phyloP scores from a whole-genome alignment of 2,888 invertebrate species.

The Polydrusus pterygomalis region DNA sequence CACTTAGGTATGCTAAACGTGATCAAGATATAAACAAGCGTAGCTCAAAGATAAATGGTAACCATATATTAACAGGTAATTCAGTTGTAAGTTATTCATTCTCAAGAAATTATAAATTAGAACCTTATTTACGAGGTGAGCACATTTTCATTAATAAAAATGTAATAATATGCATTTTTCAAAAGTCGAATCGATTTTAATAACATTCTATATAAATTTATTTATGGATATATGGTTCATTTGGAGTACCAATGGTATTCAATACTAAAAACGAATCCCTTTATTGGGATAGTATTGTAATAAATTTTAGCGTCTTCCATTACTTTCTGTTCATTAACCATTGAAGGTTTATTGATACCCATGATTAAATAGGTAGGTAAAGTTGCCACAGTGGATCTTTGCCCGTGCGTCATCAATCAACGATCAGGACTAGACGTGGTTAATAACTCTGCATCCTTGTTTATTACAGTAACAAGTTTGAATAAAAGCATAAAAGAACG shows the following conservation, averaged over 20 bases:
- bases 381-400: too few species aligned
- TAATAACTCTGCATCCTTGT: too few species aligned
- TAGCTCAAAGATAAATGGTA: constrained; percentile 44
- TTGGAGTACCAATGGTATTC: background rate
- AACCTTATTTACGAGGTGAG: constrained; percentile 42
- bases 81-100: constrained; percentile 50
- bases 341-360: too few species aligned
- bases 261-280: too few species aligned
- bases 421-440: too few species aligned
- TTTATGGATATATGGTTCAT: background rate
- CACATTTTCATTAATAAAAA: constrained; percentile 44
- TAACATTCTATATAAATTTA: background rate
- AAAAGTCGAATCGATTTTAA: constrained; percentile 4
- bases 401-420: too few species aligned
- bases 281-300: too few species aligned
- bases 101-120: constrained; percentile 42
- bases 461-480: too few species aligned
- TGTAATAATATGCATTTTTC: background rate
- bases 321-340: too few species aligned
- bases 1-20: constrained; percentile 39
- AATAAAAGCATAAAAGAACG: too few species aligned
- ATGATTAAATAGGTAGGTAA: too few species aligned
- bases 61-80: constrained; percentile 52
- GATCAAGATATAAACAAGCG: constrained; percentile 51
- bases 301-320: too few species aligned